Evolutionary conservation across 1,140 invertebrate species (phyloP), one percentile per base, ranked within the genome.

Genomic region (Dinothrombium tinctorium): DNA sequence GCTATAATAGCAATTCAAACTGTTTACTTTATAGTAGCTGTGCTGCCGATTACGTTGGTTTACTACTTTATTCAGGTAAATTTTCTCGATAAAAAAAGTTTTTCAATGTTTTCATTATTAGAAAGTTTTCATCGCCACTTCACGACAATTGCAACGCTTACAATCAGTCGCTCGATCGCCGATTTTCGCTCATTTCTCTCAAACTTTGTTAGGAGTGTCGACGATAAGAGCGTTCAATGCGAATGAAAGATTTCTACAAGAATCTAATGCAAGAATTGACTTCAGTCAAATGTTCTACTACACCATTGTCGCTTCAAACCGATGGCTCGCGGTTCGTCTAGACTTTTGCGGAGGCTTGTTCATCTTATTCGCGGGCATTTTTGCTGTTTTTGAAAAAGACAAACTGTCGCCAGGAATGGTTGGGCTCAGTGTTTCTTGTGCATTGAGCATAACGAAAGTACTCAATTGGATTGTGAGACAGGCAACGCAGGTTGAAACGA

Each of bases 231-330:
- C 59, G 4, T 63, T 52, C 41, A 43, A 45, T 8, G 49, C 45
- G 14, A 39, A 47, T 6, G 47, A 55, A 12, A 40, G 49, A 5
- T 63, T 61, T 40, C 45, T 62, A 4, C 9, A 29, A 4, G 20
- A 46, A 57, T 35, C 38, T 45, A 12, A 57, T 50, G 44, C 53
- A 65, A 8, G 54, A 48, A 57, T 72, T 3, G 62, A 86, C 60
- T 69, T 73, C 51, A 84, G 84, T 63, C 78, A 84, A 62, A 63
- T 75, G 22, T 81, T 76, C 55, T 82, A 79, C 57, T 83, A 76
- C 59, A 76, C 79, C 1, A 76, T 32, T 17, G 37, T 40, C 38
- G 41, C 33, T 8, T 14, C 35, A 0, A 41, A 19, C 44, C 61
- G 63, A 33, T 68, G 66, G 66, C 47, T 68, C 20, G 51, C 59